phyloP scores from a whole-genome alignment of 2,888 invertebrate genomes.

The Drymonia ruficornis region DNA sequence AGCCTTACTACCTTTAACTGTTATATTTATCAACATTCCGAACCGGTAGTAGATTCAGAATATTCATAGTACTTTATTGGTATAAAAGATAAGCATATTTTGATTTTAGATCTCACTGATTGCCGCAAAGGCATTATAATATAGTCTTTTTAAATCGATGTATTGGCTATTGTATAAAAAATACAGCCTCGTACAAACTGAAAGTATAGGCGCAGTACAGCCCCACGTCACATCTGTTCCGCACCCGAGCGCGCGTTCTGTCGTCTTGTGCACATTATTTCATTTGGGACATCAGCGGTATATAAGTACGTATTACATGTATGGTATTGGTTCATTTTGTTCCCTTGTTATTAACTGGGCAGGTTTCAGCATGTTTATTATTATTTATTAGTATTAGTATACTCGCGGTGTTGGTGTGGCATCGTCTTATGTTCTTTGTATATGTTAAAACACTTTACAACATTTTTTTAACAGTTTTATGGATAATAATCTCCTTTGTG shows the following conservation, averaged over 20 bases:
- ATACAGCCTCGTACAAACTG: background rate
- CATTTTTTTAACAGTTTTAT: conserved; percentile 11
- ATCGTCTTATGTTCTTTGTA: conserved; percentile 56
- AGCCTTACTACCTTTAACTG: too few relatives aligned
- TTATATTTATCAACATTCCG: too few relatives aligned
- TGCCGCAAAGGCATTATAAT: too few relatives aligned
- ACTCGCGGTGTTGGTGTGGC: conserved; percentile 79
- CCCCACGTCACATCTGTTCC: background rate
- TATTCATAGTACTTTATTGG: too few relatives aligned
- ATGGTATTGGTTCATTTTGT: conserved; percentile 58
- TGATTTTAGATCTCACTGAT: too few relatives aligned
- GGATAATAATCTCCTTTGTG: background rate
- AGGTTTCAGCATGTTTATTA: conserved; percentile 54
- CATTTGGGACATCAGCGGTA: conserved; percentile 57
- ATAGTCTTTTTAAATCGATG: too few relatives aligned
- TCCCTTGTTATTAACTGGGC: conserved; percentile 34
- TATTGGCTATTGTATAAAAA: background rate
- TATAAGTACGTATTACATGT: conserved; percentile 40
- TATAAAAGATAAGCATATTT: too few relatives aligned
- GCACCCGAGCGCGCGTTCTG: conserved; percentile 43
- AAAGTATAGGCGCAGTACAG: background rate
- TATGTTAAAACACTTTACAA: conserved; percentile 47
- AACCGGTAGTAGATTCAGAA: too few relatives aligned
- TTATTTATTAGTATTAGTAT: conserved; percentile 42
- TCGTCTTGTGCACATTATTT: conserved; percentile 72